These are phyloP conservation scores for Gallinago media DNA, from an alignment of 2,113 vertebrate species.

Conservation along the genomic window DNA sequence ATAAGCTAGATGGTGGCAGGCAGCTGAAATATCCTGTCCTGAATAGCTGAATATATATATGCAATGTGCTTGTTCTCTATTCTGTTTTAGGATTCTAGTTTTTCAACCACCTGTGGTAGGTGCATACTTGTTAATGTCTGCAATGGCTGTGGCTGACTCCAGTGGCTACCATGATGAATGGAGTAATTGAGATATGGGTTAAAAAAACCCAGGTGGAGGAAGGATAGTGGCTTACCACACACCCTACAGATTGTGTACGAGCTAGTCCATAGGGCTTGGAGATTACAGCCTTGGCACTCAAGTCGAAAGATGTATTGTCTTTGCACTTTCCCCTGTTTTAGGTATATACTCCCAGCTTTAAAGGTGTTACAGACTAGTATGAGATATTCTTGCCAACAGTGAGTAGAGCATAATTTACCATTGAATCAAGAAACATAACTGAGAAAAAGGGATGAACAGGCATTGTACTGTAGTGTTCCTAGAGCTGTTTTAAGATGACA, in stretches of 20 bases:
- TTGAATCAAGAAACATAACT: neutral
- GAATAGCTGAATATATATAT: neutral
- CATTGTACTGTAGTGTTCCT: neutral
- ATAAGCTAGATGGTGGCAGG: neutral
- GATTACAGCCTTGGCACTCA: neutral
- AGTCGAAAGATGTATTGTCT: neutral
- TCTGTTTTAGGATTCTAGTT: neutral
- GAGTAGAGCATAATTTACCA: neutral
- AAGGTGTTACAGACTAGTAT: neutral
- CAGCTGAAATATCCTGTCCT: neutral
- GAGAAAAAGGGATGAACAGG: neutral
- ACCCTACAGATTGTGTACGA: neutral
- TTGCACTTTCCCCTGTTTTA: neutral
- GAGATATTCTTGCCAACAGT: neutral
- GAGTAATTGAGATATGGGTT: neutral
- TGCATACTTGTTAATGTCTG: neutral
- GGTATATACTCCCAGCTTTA: neutral
- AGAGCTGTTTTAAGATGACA: neutral
- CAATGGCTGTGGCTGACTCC: neutral
- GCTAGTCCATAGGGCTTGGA: neutral
- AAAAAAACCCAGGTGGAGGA: neutral
- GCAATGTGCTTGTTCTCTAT: neutral
- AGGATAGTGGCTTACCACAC: neutral
- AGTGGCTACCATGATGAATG: neutral
- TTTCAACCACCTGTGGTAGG: neutral